Evolutionary conservation across 2,113 vertebrate genomes (phyloP).

Genomic region (Austrofundulus limnaeus): DNA sequence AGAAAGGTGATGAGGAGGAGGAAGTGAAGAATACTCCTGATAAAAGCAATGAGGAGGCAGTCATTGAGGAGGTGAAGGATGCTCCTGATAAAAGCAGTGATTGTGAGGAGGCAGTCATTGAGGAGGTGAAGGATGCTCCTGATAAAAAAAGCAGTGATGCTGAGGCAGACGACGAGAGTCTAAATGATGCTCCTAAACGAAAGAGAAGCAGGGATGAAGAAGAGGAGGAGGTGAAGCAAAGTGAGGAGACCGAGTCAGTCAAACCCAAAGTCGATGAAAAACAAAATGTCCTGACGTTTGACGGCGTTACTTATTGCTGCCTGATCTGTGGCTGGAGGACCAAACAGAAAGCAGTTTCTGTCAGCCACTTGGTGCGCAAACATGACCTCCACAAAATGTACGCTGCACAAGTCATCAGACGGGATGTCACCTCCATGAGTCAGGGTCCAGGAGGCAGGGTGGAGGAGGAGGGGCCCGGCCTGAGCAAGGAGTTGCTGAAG

Average conservation of each 20-base stretch:
- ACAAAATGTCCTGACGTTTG: constrained; percentile 16
- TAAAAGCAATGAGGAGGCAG: not conserved
- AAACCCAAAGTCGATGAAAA: not conserved
- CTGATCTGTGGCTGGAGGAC: constrained; percentile 59
- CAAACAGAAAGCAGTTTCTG: constrained; percentile 33
- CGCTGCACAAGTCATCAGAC: constrained; percentile 31
- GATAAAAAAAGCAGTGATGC: not conserved
- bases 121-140: not conserved
- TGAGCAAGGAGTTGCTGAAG: constrained; percentile 48
- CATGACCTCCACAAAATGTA: constrained; percentile 57
- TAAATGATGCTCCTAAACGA: not conserved
- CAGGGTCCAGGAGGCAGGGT: not conserved
- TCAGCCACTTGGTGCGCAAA: constrained; percentile 55
- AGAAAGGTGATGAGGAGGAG: not conserved
- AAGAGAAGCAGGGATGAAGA: constrained; percentile 6
- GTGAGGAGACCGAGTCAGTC: not conserved
- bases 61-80: not conserved
- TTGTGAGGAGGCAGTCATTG: constrained; percentile 9
- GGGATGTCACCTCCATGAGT: not conserved
- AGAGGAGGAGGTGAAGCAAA: constrained; percentile 21
- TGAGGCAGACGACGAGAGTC: not conserved
- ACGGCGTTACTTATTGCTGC: constrained; percentile 36
- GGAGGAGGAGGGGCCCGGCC: constrained; percentile 31
- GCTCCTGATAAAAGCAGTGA: no score
- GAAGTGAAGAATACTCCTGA: not conserved